Evolutionary conservation across 2,888 invertebrate genomes (phyloP).

Genomic region (Dolomedes plantarius): DNA sequence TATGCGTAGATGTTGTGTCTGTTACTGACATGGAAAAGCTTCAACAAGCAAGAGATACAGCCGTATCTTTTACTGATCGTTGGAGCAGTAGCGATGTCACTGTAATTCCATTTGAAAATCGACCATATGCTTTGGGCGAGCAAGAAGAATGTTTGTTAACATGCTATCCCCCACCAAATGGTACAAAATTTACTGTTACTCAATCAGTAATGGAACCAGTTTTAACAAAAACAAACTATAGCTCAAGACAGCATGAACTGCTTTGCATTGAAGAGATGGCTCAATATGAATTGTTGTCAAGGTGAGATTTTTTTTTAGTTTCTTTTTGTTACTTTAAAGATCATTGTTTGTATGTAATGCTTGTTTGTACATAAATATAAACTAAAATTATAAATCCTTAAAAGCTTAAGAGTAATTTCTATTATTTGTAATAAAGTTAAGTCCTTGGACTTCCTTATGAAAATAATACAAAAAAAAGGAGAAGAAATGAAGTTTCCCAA

Average conservation of each 20-base stretch:
- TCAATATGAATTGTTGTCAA: slow-evolving; percentile 82
- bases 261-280: slow-evolving; percentile 87
- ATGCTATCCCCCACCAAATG: slow-evolving; percentile 83
- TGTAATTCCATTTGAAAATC: slow-evolving; percentile 78
- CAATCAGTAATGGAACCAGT: slow-evolving; percentile 81
- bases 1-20: slow-evolving; percentile 87
- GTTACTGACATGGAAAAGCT: slow-evolving; percentile 80
- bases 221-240: slow-evolving; percentile 83
- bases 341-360: background rate
- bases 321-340: background rate
- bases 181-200: slow-evolving; percentile 83
- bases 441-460: too few relatives aligned
- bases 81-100: slow-evolving; percentile 81
- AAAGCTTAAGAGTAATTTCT: too few relatives aligned
- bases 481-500: too few relatives aligned
- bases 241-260: slow-evolving; percentile 85
- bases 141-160: slow-evolving; percentile 79
- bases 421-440: too few relatives aligned
- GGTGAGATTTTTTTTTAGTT: slow-evolving; percentile 71
- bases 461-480: too few relatives aligned
- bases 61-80: slow-evolving; percentile 78
- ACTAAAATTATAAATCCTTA: too few relatives aligned
- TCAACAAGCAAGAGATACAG: slow-evolving; percentile 73
- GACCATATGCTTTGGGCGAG: slow-evolving; percentile 74
- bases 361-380: background rate